Evolutionary conservation across 2,797 vertebrate species (phyloP).

Genomic region (Lepus oiostolus): DNA sequence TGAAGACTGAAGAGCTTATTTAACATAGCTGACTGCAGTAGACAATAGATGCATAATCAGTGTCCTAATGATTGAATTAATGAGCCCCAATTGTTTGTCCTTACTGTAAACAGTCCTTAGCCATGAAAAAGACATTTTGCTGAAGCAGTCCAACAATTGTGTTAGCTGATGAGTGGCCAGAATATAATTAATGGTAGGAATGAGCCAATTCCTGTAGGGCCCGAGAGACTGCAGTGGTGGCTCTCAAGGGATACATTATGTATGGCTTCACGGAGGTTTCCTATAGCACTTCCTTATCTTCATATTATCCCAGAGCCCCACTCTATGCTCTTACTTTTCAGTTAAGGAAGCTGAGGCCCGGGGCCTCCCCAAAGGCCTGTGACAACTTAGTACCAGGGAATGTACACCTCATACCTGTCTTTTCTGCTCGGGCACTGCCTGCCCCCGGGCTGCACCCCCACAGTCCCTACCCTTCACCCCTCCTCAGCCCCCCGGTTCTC

Average conservation of each 20-base stretch:
- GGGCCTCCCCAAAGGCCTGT: neutral
- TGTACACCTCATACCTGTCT: neutral
- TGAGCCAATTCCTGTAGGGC: slow-evolving; percentile 47
- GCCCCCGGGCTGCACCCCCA: neutral
- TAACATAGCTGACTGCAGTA: slow-evolving; percentile 70
- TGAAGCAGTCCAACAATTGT: slow-evolving; percentile 66
- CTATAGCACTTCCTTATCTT: slow-evolving; percentile 11
- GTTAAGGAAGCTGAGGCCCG: slow-evolving; percentile 31
- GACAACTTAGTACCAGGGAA: neutral
- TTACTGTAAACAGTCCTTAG: slow-evolving; percentile 73
- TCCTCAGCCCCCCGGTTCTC: neutral
- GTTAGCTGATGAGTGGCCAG: slow-evolving; percentile 56
- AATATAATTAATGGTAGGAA: slow-evolving; percentile 66
- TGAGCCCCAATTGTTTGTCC: slow-evolving; percentile 77
- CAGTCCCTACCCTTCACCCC: neutral
- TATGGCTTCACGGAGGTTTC: neutral
- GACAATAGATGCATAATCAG: slow-evolving; percentile 77
- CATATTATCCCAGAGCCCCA: neutral
- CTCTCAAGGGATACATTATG: slow-evolving; percentile 21
- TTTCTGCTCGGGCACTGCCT: neutral
- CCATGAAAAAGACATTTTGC: slow-evolving; percentile 75
- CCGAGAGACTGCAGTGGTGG: neutral
- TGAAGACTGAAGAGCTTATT: slow-evolving; percentile 77
- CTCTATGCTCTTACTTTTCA: slow-evolving; percentile 52
- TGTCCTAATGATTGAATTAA: slow-evolving; percentile 77